Evolutionary conservation across 2,113 vertebrate genomes (phyloP).

Genomic region (Chitala chitala): DNA sequence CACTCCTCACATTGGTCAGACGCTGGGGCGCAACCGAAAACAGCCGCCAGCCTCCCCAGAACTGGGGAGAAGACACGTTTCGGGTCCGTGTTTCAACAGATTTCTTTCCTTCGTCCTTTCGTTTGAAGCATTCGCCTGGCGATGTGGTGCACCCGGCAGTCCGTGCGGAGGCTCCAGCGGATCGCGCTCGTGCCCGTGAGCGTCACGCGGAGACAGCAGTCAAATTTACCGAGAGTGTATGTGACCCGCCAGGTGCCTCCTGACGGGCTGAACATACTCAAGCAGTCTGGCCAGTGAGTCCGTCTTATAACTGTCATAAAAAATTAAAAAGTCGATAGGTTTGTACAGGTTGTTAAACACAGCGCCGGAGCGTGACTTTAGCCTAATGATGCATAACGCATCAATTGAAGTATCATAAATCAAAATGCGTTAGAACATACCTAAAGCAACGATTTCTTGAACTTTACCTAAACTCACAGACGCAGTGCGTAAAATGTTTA

Average conservation of each 20-base stretch:
- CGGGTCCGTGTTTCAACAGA: slow-evolving; percentile 28
- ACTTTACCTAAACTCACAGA: no score
- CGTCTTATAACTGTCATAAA: background rate
- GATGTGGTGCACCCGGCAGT: slow-evolving; percentile 60
- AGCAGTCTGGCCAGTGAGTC: slow-evolving; percentile 65
- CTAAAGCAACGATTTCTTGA: no score
- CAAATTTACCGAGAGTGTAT: slow-evolving; percentile 58
- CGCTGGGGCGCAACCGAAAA: slow-evolving; percentile 38
- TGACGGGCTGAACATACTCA: slow-evolving; percentile 62
- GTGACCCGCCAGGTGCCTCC: slow-evolving; percentile 66
- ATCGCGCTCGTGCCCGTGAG: slow-evolving; percentile 36
- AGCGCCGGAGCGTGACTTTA: background rate
- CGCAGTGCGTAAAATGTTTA: background rate
- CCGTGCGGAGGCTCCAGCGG: slow-evolving; percentile 48
- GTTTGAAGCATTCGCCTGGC: slow-evolving; percentile 20
- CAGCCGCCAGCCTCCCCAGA: slow-evolving; percentile 10
- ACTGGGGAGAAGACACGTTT: slow-evolving; percentile 29
- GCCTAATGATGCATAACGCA: background rate
- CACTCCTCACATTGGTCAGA: slow-evolving; percentile 49
- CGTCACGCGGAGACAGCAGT: slow-evolving; percentile 49
- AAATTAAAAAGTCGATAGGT: background rate
- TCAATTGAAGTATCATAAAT: background rate
- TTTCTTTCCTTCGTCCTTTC: slow-evolving; percentile 14
- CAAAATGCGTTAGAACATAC: background rate
- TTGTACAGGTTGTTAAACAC: background rate